These are phyloP conservation scores for Drosophila lini DNA, from an alignment of 1,140 invertebrate genomes.

Conservation along the genomic window DNA sequence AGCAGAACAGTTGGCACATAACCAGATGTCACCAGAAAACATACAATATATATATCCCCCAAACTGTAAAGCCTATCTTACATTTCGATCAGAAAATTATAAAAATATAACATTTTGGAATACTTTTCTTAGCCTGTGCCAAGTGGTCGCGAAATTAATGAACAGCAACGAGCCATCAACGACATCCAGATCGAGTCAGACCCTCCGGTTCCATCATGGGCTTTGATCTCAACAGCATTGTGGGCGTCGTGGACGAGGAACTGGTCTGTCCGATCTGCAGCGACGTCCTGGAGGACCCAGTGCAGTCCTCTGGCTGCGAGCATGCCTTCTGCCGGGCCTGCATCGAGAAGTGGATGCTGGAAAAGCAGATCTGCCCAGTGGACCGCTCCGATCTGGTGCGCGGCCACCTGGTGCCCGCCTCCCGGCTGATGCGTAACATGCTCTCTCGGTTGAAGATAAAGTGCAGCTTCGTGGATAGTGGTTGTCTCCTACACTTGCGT, in stretches of 20 bases:
- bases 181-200: slow-evolving; percentile 13
- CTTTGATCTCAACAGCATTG: slow-evolving; percentile 53
- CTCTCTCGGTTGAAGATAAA: slow-evolving; percentile 50
- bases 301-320: slow-evolving; percentile 60
- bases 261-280: slow-evolving; percentile 63
- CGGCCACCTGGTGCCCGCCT: slow-evolving; percentile 37
- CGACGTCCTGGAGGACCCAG: slow-evolving; percentile 63
- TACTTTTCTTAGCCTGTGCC: slow-evolving; percentile 5
- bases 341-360: slow-evolving; percentile 62
- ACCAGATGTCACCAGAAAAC: slow-evolving; percentile 25
- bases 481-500: slow-evolving; percentile 26
- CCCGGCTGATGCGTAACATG: slow-evolving; percentile 69
- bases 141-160: not conserved
- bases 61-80: slow-evolving; percentile 14
- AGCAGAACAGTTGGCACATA: slow-evolving; percentile 5
- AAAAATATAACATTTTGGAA: slow-evolving; percentile 46
- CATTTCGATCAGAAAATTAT: slow-evolving; percentile 61
- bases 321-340: slow-evolving; percentile 60
- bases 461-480: slow-evolving; percentile 48
- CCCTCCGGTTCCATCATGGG: slow-evolving; percentile 39
- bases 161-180: not conserved
- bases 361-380: slow-evolving; percentile 62
- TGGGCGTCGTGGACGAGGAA: slow-evolving; percentile 66
- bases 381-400: slow-evolving; percentile 44
- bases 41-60: slow-evolving; percentile 3